These are phyloP conservation scores for Colius striatus DNA, from an alignment of 2,113 vertebrate species.

Conservation along the genomic window DNA sequence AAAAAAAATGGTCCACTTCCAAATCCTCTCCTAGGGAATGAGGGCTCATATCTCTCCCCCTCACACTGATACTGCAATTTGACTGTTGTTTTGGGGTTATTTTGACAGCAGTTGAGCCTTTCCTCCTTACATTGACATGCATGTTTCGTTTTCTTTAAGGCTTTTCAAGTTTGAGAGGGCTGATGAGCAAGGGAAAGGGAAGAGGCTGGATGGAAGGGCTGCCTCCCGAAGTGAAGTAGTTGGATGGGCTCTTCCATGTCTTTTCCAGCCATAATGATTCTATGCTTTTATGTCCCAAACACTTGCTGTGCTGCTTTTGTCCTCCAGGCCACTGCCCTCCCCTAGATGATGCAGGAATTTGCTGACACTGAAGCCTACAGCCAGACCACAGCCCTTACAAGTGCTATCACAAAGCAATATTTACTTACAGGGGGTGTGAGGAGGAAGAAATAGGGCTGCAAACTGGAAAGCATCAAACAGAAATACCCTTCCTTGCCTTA, in stretches of 20 bases:
- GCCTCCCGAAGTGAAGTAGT: not conserved
- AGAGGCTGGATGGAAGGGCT: not conserved
- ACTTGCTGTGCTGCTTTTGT: not conserved
- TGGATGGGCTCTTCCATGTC: accelerated
- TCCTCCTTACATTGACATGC: not conserved
- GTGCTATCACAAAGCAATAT: not conserved
- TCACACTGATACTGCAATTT: slow-evolving; percentile 54
- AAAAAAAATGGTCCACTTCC: slow-evolving; percentile 36
- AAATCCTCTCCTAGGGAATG: slow-evolving; percentile 28
- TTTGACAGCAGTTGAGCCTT: not conserved
- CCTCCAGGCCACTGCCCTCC: not conserved
- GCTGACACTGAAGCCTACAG: not conserved
- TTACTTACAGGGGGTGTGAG: not conserved
- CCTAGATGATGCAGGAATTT: not conserved
- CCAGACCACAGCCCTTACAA: not conserved
- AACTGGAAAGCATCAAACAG: not conserved
- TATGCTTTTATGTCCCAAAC: not conserved
- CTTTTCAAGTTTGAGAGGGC: not conserved
- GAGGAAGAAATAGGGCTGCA: not conserved
- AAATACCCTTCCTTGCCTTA: not conserved
- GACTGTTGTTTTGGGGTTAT: slow-evolving; percentile 1
- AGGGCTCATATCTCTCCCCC: slow-evolving; percentile 14
- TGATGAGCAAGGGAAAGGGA: not conserved
- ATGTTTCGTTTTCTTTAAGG: slow-evolving; percentile 36
- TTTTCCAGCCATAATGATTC: too few species aligned